Conservation (phyloP, 2,888 invertebrate species). For the Nephrotoma appendiculata region DNA sequence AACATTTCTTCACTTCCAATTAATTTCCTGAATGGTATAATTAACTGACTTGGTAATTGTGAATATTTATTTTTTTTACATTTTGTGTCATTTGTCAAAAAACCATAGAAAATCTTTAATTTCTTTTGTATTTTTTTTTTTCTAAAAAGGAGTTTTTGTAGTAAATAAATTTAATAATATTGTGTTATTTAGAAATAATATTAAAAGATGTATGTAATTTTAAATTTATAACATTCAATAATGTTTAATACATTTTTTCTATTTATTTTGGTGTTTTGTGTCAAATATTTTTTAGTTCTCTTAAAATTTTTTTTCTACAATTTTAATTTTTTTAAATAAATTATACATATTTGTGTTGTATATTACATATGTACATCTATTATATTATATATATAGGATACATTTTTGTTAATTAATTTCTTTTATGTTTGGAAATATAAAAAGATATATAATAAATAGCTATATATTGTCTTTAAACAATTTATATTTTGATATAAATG, state of each 20-base stretch:
- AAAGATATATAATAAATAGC: background rate
- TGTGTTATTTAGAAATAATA: background rate
- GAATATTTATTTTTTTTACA: background rate
- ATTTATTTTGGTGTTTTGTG: background rate
- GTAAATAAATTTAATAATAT: background rate
- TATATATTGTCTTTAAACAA: background rate
- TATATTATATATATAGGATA: background rate
- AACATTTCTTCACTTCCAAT: background rate
- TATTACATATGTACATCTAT: background rate
- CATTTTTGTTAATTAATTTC: background rate
- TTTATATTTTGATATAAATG: slow-evolving; percentile 1
- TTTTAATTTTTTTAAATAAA: background rate
- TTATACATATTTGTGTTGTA: background rate
- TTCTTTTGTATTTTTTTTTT: background rate
- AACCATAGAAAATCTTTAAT: background rate
- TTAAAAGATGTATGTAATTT: background rate
- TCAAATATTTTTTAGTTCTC: background rate
- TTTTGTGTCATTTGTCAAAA: background rate
- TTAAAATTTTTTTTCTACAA: background rate
- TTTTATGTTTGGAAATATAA: background rate
- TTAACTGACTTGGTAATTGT: background rate
- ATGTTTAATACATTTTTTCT: background rate
- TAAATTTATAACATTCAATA: background rate
- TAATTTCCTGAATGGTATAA: background rate
- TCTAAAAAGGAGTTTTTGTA: background rate